Percentiles rank a stretch among this genome's conserved stretches.
These are phyloP conservation scores for Bombyx mori DNA, from an alignment of 1,140 invertebrate genomes.

Conservation along the genomic window DNA sequence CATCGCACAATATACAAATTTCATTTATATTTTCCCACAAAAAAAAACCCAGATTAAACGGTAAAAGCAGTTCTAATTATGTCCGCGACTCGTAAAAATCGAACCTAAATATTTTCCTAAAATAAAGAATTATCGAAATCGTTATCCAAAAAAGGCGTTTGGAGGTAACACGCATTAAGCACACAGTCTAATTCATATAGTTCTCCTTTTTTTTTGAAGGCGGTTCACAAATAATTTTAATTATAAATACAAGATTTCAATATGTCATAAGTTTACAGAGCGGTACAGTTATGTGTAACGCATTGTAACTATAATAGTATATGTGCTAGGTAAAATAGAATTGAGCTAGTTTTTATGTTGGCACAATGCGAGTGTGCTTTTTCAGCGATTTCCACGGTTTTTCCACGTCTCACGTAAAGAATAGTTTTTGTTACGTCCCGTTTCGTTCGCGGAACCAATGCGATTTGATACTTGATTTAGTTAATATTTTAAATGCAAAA, in stretches of 20 bases:
- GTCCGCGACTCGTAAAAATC: too few species aligned
- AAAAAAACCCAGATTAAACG: too few species aligned
- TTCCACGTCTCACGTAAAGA: conserved; percentile 22
- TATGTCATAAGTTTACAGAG: not conserved
- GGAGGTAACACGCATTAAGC: too few species aligned
- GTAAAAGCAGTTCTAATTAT: too few species aligned
- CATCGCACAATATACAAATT: too few species aligned
- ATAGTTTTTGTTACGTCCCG: conserved; percentile 25
- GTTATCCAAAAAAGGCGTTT: too few species aligned
- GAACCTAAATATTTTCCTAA: too few species aligned
- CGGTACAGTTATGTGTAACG: not conserved
- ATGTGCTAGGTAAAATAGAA: not conserved
- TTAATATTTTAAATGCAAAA: not conserved
- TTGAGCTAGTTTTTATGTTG: conserved; percentile 26
- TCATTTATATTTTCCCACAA: too few species aligned
- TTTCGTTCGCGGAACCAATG: conserved; percentile 4
- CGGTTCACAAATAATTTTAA: too few species aligned
- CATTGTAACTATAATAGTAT: not conserved
- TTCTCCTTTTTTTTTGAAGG: too few species aligned
- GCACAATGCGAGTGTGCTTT: conserved; percentile 47
- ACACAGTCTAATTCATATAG: too few species aligned
- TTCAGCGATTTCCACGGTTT: conserved; percentile 59
- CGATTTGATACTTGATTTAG: conserved; percentile 31
- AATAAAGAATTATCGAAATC: too few species aligned
- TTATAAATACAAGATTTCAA: not conserved